Evolutionary conservation across 2,113 vertebrate species (phyloP).

Genomic region (Gopherus evgoodei): DNA sequence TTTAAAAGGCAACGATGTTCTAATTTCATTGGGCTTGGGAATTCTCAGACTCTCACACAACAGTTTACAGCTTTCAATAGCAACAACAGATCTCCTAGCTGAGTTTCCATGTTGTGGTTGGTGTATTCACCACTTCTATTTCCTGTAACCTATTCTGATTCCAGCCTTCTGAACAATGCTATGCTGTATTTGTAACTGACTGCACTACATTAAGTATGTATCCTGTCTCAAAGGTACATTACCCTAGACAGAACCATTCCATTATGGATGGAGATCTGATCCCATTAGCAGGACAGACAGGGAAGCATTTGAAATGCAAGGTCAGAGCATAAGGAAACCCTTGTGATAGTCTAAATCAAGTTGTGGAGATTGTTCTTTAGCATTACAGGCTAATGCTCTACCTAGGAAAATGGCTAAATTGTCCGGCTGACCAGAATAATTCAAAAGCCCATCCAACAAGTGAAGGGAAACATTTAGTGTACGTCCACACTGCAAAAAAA

Average conservation of each 20-base stretch:
- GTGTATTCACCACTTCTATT: background rate
- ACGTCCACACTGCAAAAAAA: background rate
- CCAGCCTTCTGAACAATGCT: background rate
- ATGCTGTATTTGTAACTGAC: background rate
- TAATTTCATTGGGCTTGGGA: background rate
- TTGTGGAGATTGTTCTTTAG: background rate
- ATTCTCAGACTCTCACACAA: background rate
- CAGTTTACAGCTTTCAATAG: background rate
- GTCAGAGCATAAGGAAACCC: background rate
- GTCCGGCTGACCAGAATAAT: background rate
- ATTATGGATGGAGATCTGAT: constrained; percentile 22
- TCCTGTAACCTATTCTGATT: constrained; percentile 9
- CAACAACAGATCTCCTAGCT: background rate
- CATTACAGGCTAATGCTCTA: background rate
- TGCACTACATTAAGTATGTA: background rate
- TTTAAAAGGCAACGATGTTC: background rate
- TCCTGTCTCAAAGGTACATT: constrained; percentile 22
- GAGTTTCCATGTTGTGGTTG: background rate
- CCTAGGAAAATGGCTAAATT: background rate
- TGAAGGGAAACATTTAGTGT: background rate
- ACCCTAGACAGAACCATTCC: constrained; percentile 21
- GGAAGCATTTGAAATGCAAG: constrained; percentile 42
- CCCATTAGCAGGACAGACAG: constrained; percentile 27
- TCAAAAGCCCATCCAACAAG: background rate
- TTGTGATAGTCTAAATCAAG: background rate